Evolutionary conservation across 2,113 vertebrate species (phyloP).

Genomic region (Sigmodon hispidus): DNA sequence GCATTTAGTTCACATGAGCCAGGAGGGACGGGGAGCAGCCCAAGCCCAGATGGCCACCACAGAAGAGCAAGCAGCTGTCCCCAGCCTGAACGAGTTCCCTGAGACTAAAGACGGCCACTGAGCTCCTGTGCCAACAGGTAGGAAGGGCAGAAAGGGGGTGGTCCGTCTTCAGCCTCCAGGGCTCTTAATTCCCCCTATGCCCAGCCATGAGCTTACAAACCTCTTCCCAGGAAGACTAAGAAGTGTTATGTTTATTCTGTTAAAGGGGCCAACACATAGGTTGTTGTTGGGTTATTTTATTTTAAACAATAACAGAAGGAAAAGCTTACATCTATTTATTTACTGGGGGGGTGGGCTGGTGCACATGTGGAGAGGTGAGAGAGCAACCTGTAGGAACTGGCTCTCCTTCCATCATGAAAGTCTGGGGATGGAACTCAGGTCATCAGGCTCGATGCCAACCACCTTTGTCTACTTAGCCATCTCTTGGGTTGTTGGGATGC

Average conservation of each 20-base stretch:
- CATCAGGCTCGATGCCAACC: background rate
- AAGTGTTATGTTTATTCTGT: background rate
- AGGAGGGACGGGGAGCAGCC: background rate
- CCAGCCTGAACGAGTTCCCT: background rate
- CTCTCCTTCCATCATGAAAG: background rate
- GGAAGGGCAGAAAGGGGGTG: background rate
- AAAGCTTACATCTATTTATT: background rate
- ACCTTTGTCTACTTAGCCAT: background rate
- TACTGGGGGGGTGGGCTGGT: background rate
- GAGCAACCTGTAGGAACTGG: no score
- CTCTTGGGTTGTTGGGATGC: no score
- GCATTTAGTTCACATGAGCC: constrained; percentile 57
- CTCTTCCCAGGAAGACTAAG: background rate
- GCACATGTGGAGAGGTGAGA: no score
- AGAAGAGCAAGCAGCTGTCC: background rate
- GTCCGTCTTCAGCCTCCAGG: background rate
- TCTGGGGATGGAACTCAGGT: background rate
- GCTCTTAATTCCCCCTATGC: background rate
- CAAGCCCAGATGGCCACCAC: constrained; percentile 49
- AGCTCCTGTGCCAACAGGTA: constrained; percentile 61
- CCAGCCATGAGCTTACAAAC: background rate
- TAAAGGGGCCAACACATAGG: background rate
- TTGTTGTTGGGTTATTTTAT: background rate
- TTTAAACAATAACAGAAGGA: background rate
- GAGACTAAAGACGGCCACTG: background rate